Conservation (phyloP, 2,888 invertebrate genomes). For the Mythimna impura region DNA sequence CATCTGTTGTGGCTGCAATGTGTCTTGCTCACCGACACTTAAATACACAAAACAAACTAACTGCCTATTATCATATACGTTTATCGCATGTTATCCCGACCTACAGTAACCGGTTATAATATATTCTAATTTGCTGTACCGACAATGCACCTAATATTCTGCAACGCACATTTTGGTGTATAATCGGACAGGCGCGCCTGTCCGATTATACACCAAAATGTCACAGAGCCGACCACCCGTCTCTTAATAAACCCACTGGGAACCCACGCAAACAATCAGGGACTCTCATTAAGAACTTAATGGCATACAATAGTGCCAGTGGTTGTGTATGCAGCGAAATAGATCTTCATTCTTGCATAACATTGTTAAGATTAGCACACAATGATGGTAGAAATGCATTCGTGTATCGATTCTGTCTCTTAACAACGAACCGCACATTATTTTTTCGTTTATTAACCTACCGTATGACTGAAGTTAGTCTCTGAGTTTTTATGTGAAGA, state of each 20-base stretch:
- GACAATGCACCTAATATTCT: slow-evolving; percentile 1
- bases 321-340: slow-evolving; percentile 57
- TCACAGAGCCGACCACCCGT: slow-evolving; percentile 49
- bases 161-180: too few relatives aligned
- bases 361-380: slow-evolving; percentile 25
- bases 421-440: neutral
- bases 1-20: too few relatives aligned
- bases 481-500: too few relatives aligned
- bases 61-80: neutral
- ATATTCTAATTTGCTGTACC: neutral
- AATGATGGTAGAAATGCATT: slow-evolving; percentile 8
- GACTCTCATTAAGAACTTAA: slow-evolving; percentile 56
- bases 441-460: neutral
- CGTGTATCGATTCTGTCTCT: neutral
- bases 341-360: slow-evolving; percentile 69
- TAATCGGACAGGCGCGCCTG: too few relatives aligned
- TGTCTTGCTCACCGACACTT: too few relatives aligned
- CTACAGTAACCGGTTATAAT: neutral
- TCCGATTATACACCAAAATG: slow-evolving; percentile 30
- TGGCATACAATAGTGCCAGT: slow-evolving; percentile 54
- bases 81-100: slow-evolving; percentile 4
- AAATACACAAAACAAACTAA: neutral
- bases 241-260: slow-evolving; percentile 39
- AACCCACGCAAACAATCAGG: slow-evolving; percentile 55
- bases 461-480: too few relatives aligned